Conservation (phyloP, 2,113 vertebrate genomes). For the Cyprinus carpio region DNA sequence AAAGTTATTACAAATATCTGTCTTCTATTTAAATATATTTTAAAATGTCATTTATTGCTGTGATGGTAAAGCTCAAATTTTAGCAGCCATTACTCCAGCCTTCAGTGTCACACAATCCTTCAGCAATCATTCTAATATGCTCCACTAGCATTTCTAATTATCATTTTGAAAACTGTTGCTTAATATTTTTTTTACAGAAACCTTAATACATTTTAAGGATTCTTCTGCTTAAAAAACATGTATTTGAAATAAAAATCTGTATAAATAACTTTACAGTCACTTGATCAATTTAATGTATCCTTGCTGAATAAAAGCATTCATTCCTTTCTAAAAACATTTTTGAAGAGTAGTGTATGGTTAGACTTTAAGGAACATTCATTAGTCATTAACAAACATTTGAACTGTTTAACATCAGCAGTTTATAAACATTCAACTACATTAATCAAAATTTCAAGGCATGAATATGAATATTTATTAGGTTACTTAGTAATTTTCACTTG, state of each 20-base stretch:
- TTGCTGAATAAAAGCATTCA: background rate
- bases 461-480: background rate
- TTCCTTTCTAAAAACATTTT: too few species aligned
- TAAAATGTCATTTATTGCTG: background rate
- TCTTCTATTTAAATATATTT: background rate
- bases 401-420: background rate
- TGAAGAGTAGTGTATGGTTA: background rate
- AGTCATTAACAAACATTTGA: background rate
- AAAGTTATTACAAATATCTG: too few species aligned
- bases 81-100: background rate
- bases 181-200: background rate
- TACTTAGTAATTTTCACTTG: background rate
- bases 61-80: background rate
- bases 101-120: background rate
- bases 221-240: background rate
- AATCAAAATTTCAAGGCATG: background rate
- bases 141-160: too few species aligned
- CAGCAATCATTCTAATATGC: background rate
- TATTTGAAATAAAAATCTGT: background rate
- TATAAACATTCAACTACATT: background rate
- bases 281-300: background rate
- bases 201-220: background rate
- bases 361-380: background rate
- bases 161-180: background rate
- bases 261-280: background rate